Base-by-base conservation (phyloP, 2,888 invertebrate species). In the Leptothorax acervorum region DNA sequence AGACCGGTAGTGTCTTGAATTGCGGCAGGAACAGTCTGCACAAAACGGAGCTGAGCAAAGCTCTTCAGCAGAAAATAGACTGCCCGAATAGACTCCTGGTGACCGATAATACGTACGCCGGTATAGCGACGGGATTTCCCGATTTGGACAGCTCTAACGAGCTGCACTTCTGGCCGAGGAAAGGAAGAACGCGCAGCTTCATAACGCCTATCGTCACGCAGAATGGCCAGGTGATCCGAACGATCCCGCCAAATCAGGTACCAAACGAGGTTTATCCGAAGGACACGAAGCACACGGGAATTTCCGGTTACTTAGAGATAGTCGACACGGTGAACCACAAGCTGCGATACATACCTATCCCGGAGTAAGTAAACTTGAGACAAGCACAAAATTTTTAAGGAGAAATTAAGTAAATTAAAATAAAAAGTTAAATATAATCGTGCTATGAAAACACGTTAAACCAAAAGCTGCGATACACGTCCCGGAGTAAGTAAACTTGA, bases 291-390 rank as follows among this genome's bases (percentile, higher is more conserved):
- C 85, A 87, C 78, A 31, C 45, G 5, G 90, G 86, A 35, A 86
- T 94, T 2, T 87, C 93, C 55, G 95, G 95, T 23, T 96, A 95
- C 89, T 92, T 96, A 68, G 96, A 96, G 93, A 95, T 96, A n/a
- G 94, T 95, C 35, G 96, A 96, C 92, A 87, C 95, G 4, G 92
- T 94, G 6, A 94, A 94, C 83, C 94, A 95, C 18, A 95, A 95
- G 85, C 92, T 96, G 18, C 94, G 96, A 76, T 96, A 96, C 90
- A 92, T 96, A 35, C 95, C 96, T 1, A 94, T 96, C 15, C 96
- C 96, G 31, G 93, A 94, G 95, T 95, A 92, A 94, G 94, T 88
- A 70, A 23, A 68, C 8, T 28, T 8, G 65, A 11, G 3, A 18
- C 11, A 42, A 42, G 3, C 9, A 39, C 6, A 6, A 35, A 35